These are phyloP conservation scores for Beris chalybata DNA, from an alignment of 2,888 invertebrate genomes.

Conservation along the genomic window DNA sequence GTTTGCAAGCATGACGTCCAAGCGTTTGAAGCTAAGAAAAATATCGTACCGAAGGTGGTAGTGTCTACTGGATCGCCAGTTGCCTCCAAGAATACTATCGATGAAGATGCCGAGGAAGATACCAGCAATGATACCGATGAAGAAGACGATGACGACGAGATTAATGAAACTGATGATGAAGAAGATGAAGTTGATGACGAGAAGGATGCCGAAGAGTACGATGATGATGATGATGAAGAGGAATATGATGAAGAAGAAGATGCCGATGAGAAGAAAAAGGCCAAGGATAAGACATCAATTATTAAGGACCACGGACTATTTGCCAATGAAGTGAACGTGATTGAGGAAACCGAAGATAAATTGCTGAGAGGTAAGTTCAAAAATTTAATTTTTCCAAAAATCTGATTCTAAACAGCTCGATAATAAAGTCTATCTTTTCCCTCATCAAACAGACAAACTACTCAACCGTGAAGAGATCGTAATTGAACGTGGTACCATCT, in stretches of 20 bases:
- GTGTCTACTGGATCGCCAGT: not conserved
- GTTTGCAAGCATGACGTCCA: conserved; percentile 49
- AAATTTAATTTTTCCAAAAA: conserved; percentile 10
- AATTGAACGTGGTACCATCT: conserved; percentile 55
- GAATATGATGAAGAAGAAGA: conserved; percentile 43
- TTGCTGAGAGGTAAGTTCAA: conserved; percentile 47
- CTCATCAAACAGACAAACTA: conserved; percentile 43
- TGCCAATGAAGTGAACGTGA: conserved; percentile 50
- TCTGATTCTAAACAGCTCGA: not conserved
- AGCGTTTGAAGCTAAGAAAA: conserved; percentile 37
- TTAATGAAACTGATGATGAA: conserved; percentile 36
- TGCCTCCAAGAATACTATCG: conserved; percentile 43
- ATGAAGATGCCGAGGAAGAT: conserved; percentile 48
- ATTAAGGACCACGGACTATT: conserved; percentile 48
- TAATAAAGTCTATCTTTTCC: conserved; percentile 12
- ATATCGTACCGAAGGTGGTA: conserved; percentile 16
- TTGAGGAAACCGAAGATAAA: conserved; percentile 49
- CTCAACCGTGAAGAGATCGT: conserved; percentile 50
- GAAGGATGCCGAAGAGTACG: conserved; percentile 52
- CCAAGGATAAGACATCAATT: conserved; percentile 42
- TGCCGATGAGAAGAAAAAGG: conserved; percentile 39
- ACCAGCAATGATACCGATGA: conserved; percentile 51
- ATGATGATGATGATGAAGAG: conserved; percentile 44
- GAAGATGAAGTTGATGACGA: conserved; percentile 47
- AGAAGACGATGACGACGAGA: conserved; percentile 55